Conservation (phyloP, 2,797 vertebrate species). For the Peromyscus melanophrys region DNA sequence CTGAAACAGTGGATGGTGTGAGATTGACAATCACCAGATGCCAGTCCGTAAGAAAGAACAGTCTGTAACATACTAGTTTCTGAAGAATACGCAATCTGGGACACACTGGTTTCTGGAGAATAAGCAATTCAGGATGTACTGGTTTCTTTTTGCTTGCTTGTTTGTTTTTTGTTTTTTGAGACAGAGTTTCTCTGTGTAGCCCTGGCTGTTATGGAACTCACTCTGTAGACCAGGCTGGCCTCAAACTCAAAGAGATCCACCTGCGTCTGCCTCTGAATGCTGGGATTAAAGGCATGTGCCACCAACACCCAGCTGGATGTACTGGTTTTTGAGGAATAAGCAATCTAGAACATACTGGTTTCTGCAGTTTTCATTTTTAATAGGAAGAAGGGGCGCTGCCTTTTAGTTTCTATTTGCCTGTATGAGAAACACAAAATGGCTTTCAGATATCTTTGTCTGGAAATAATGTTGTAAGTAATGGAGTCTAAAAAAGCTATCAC, state of each 20-base stretch:
- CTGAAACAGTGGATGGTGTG: not conserved
- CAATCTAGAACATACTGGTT: not conserved
- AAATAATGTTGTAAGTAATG: constrained; percentile 29
- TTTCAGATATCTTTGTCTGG: not conserved
- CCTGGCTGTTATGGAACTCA: not conserved
- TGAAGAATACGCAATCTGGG: not conserved
- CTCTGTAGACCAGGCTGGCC: not conserved
- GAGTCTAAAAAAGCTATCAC: not conserved
- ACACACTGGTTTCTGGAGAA: not conserved
- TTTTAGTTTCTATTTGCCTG: constrained; percentile 37
- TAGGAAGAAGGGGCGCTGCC: not conserved
- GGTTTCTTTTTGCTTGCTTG: not conserved
- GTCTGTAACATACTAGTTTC: not conserved
- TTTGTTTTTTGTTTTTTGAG: not conserved
- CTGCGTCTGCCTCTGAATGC: not conserved
- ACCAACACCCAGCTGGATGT: not conserved
- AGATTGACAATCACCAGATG: not conserved
- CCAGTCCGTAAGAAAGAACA: not conserved
- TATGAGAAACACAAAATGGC: not conserved
- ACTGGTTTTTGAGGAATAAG: not conserved
- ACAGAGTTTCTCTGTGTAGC: not conserved
- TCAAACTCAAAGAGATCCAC: not conserved
- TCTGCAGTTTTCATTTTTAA: not conserved
- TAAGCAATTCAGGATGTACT: not conserved
- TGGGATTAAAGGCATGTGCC: not conserved